Evolutionary conservation across 2,888 invertebrate genomes (phyloP), one percentile per base, ranked within the genome.

Genomic region (Alentia gelatinosa): DNA sequence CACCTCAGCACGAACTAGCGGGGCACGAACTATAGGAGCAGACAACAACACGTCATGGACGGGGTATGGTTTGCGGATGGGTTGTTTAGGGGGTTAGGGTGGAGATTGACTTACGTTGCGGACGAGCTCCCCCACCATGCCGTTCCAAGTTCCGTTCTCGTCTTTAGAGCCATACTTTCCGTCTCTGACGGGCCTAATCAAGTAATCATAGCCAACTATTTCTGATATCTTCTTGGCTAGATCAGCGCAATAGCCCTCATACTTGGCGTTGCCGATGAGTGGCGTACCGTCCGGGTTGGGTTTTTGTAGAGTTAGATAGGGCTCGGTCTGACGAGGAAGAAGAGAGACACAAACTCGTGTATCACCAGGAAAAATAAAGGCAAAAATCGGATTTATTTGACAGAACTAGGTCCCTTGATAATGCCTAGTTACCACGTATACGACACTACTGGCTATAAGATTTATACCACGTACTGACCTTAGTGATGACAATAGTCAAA

Each of bases 261-360:
- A 96, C n/a, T 39, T 42, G 95, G 98, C 98, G 91, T 98, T 98
- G 1, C 90, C 90, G 26, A 90, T 56, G 4, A 79, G 47, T 23
- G 90, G 90, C 35, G 12, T 42, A 83, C 74, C 90, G 35, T 75
- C 39, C 42, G 75, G 63, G 35, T n/a, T 42, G 42, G 12, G 40
- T 26, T 9, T 26, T 37, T 75, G 42, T 63, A 79, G 26, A 30
- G 83, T 90, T n/a, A 90, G 68, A 63, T 86, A 90, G 50, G 90
- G 90, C 86, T 90, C 90, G 63, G 90, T 90, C 90, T 90, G 90
- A 42, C 74, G 68, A 88, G 56, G 42, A 40, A 83, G 83, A 83
- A 83, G 9, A 47, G 47, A 86, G 86, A 42, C 12, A 86, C 74
- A 74, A 74, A 74, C 12, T 74, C 30, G 74, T 74, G 30, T 12